Evolutionary conservation across 2,113 vertebrate genomes (phyloP).

Genomic region (Capra hircus): DNA sequence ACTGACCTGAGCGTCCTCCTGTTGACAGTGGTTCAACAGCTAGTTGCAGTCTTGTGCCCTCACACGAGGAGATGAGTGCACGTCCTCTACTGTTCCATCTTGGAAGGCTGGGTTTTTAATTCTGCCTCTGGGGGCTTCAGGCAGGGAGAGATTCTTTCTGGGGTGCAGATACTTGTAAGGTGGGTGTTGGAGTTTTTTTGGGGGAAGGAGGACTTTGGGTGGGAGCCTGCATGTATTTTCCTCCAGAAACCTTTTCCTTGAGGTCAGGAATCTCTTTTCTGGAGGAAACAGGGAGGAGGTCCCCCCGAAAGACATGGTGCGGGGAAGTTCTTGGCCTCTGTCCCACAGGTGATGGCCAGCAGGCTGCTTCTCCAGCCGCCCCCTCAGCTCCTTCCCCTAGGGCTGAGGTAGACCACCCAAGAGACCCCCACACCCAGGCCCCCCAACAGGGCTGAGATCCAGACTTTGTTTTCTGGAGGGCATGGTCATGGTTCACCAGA

Average conservation of each 20-base stretch:
- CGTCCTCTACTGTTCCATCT: neutral
- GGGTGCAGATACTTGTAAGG: neutral
- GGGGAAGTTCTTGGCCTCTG: neutral
- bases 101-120: neutral
- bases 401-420: neutral
- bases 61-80: neutral
- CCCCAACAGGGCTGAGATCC: neutral
- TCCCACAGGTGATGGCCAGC: neutral
- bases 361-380: neutral
- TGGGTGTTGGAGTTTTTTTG: accelerated
- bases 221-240: neutral
- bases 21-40: neutral
- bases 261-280: neutral
- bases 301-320: no score
- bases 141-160: neutral
- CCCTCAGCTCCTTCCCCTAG: neutral
- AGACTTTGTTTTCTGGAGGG: neutral
- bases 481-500: neutral
- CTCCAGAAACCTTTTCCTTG: neutral
- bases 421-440: neutral
- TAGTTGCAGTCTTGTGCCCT: neutral
- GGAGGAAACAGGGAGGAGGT: neutral
- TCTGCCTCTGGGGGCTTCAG: neutral
- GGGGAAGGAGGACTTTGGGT: neutral
- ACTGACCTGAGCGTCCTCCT: neutral